phyloP scores from a whole-genome alignment of 2,797 vertebrate species.

The Falco columbarius region DNA sequence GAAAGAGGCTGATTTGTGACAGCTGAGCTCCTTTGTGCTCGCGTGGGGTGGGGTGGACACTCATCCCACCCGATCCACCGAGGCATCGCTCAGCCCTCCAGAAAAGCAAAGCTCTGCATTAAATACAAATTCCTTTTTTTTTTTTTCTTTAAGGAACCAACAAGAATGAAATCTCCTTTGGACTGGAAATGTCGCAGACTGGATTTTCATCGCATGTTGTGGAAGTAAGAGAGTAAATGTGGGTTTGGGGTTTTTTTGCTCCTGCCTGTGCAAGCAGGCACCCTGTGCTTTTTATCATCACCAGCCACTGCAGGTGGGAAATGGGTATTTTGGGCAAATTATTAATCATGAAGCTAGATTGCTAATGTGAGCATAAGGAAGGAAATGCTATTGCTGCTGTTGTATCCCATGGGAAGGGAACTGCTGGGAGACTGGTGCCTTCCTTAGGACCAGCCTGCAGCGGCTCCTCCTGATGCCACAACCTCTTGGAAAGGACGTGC shows the following conservation, averaged over 20 bases:
- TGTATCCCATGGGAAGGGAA: background rate
- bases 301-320: accelerated
- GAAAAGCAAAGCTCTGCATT: background rate
- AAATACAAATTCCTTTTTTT: background rate
- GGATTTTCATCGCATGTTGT: slow-evolving; percentile 97
- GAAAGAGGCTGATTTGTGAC: background rate
- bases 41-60: background rate
- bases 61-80: background rate
- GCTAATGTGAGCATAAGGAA: accelerated
- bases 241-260: background rate
- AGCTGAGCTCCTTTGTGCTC: background rate
- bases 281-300: background rate
- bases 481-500: accelerated
- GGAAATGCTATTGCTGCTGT: background rate
- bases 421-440: accelerated
- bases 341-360: background rate
- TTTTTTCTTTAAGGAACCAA: slow-evolving; percentile 86
- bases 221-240: slow-evolving; percentile 82
- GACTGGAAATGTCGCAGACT: slow-evolving; percentile 98
- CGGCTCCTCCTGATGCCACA: accelerated
- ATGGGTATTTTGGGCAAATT: background rate
- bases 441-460: background rate
- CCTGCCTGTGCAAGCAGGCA: no score
- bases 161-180: slow-evolving; percentile 97
- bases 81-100: background rate